These are phyloP conservation scores for Malacosoma neustria DNA, from an alignment of 2,888 invertebrate genomes.

Conservation along the genomic window DNA sequence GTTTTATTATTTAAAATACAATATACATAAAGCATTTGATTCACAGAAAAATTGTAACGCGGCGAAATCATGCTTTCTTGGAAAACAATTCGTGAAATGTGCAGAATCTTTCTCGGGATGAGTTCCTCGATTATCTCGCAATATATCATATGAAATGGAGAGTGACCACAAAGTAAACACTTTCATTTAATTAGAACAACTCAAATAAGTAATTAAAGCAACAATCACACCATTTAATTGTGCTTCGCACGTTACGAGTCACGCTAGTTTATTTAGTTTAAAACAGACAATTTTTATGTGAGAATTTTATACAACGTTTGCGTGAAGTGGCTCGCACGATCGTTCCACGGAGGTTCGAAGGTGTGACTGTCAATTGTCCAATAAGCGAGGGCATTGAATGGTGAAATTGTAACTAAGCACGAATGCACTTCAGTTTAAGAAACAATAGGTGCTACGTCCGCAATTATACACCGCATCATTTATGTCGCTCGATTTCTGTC, in stretches of 20 bases:
- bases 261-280: neutral
- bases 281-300: too few relatives aligned
- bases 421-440: constrained; percentile 5
- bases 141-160: neutral
- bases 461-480: neutral
- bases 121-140: neutral
- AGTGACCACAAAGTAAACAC: neutral
- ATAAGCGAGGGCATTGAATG: constrained; percentile 15
- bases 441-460: constrained; percentile 10
- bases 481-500: neutral
- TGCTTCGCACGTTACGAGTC: neutral
- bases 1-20: neutral
- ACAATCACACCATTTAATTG: neutral
- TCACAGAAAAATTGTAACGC: neutral
- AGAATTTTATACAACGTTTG: neutral
- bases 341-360: constrained; percentile 28
- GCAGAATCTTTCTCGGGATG: neutral
- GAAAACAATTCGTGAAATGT: neutral
- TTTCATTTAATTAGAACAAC: neutral
- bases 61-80: neutral
- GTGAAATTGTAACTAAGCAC: constrained; percentile 1
- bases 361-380: constrained; percentile 29
- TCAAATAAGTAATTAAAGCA: neutral
- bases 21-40: neutral
- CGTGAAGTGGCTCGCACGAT: constrained; percentile 34